Conservation (phyloP, 2,888 invertebrate genomes). For the Sturmia bella region DNA sequence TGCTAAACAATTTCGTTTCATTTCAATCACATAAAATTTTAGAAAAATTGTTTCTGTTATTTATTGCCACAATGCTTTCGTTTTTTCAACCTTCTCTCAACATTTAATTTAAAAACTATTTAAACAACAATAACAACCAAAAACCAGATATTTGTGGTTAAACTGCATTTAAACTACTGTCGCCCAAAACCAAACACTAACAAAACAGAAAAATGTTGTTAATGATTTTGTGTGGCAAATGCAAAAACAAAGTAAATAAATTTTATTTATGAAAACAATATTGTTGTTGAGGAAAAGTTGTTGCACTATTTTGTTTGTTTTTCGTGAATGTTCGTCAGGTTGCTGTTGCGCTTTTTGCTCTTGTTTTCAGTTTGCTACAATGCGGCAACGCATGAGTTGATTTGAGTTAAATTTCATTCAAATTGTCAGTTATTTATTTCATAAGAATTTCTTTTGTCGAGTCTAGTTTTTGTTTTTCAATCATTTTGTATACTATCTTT, state of each 20-base stretch:
- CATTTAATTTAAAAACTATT: neutral
- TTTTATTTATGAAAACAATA: conserved; percentile 7
- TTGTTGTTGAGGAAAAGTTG: conserved; percentile 31
- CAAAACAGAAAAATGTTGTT: neutral
- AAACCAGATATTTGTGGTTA: conserved; percentile 8
- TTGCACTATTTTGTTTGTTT: conserved; percentile 21
- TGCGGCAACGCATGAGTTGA: conserved; percentile 36
- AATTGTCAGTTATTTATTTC: conserved; percentile 62
- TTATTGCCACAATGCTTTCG: conserved; percentile 1
- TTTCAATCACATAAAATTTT: too few species aligned
- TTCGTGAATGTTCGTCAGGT: neutral
- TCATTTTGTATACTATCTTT: too few species aligned
- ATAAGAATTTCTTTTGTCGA: conserved; percentile 42
- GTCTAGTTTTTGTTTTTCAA: neutral
- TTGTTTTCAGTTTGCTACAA: conserved; percentile 2
- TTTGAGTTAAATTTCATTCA: conserved; percentile 63
- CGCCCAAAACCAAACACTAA: neutral
- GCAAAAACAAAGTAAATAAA: neutral
- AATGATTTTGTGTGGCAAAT: conserved; percentile 32
- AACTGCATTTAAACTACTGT: conserved; percentile 33
- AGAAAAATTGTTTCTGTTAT: neutral
- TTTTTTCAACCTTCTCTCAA: neutral
- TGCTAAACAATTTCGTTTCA: too few species aligned
- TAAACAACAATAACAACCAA: neutral
- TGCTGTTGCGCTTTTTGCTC: neutral